These are phyloP conservation scores for Brienomyrus longianalis DNA, from an alignment of 2,113 vertebrate genomes.

Conservation along the genomic window DNA sequence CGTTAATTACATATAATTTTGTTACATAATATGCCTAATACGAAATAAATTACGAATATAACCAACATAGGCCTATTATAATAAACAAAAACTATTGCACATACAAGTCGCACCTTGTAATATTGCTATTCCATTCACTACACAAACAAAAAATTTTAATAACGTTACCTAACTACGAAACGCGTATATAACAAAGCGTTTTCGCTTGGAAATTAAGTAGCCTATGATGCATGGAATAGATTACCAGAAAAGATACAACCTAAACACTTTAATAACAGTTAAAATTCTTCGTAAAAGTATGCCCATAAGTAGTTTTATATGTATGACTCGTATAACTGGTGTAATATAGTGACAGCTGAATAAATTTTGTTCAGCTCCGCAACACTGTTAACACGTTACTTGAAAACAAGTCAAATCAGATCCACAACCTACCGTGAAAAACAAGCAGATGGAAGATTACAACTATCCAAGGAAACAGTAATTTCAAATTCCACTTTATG, in stretches of 20 bases:
- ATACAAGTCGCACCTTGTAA: not conserved
- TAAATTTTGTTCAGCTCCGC: not conserved
- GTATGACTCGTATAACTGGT: not conserved
- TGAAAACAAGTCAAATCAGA: not conserved
- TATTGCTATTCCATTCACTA: not conserved
- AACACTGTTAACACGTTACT: not conserved
- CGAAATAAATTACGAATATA: not conserved
- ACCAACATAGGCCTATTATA: not conserved
- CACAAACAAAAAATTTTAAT: not conserved
- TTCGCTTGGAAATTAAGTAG: not conserved
- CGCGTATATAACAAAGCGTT: not conserved
- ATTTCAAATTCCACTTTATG: slow-evolving; percentile 76
- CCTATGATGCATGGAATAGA: not conserved
- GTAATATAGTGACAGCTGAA: not conserved
- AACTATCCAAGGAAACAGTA: slow-evolving; percentile 79
- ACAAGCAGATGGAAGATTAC: slow-evolving; percentile 73
- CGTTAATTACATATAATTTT: not conserved
- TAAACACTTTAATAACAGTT: not conserved
- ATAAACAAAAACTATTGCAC: not conserved
- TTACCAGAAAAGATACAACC: not conserved
- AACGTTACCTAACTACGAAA: not conserved
- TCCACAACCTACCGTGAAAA: slow-evolving; percentile 75
- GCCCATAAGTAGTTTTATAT: not conserved
- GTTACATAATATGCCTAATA: not conserved
- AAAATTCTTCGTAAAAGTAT: not conserved